Evolutionary conservation across 2,888 invertebrate genomes (phyloP).

Genomic region (Orthonychiurus folsomi): DNA sequence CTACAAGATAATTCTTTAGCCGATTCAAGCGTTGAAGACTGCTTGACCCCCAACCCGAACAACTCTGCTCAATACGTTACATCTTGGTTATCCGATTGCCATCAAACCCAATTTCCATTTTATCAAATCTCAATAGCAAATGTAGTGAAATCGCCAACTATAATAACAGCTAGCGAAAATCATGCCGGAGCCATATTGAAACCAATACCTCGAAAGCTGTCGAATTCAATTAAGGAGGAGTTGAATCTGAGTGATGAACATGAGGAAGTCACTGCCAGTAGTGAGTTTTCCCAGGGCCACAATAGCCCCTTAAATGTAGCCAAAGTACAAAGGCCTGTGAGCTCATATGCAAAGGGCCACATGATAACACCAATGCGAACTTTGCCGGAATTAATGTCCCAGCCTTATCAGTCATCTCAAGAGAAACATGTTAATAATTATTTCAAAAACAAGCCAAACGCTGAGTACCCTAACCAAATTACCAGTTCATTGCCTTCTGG

Average conservation of each 20-base stretch:
- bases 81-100: slow-evolving; percentile 31
- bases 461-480: background rate
- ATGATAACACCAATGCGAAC: slow-evolving; percentile 13
- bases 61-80: slow-evolving; percentile 27
- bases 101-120: background rate
- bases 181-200: background rate
- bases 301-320: too few species aligned
- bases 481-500: background rate
- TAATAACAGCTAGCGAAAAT: background rate
- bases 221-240: background rate
- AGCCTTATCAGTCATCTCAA: background rate
- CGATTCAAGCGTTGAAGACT: slow-evolving; percentile 5
- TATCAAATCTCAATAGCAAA: too few species aligned
- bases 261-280: background rate
- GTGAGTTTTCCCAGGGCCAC: background rate
- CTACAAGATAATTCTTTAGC: background rate
- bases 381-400: background rate
- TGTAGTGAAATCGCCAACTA: too few species aligned
- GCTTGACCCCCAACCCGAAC: slow-evolving; percentile 24
- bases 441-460: background rate
- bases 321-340: background rate
- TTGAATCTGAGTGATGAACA: background rate
- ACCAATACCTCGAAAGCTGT: background rate
- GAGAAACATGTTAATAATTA: background rate
- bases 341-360: slow-evolving; percentile 15